Percentiles rank a stretch among this genome's conserved stretches.
Evolutionary conservation across 1,140 invertebrate species (phyloP).

Genomic region (Drosophila gunungcola): DNA sequence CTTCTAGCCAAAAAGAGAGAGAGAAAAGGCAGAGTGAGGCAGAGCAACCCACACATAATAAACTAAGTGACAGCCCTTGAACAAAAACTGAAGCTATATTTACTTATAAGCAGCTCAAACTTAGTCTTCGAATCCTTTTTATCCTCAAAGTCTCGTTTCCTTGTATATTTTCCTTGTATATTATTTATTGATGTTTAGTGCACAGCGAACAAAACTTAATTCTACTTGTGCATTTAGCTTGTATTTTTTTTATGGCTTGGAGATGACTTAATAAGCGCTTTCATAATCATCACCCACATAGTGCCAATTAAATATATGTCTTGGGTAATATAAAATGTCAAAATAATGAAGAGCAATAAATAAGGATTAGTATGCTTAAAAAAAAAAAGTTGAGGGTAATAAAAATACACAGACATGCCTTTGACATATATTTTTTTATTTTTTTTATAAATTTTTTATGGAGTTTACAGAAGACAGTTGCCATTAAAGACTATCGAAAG

Average conservation of each 20-base stretch:
- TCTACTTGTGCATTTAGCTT: too few relatives aligned
- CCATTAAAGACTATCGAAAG: too few relatives aligned
- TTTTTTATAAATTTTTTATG: too few relatives aligned
- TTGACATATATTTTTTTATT: too few relatives aligned
- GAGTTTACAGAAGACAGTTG: too few relatives aligned
- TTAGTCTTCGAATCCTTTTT: slow-evolving; percentile 37
- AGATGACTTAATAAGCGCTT: neutral
- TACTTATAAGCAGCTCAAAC: slow-evolving; percentile 44
- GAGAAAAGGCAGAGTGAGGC: neutral
- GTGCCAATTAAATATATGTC: neutral
- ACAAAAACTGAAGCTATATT: slow-evolving; percentile 40
- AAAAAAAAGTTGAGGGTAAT: neutral
- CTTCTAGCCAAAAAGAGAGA: slow-evolving; percentile 17
- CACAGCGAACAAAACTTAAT: slow-evolving; percentile 6
- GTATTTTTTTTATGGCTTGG: neutral
- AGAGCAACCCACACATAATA: slow-evolving; percentile 17
- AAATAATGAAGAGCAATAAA: neutral
- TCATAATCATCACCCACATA: neutral
- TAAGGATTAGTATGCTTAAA: neutral
- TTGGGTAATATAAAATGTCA: neutral
- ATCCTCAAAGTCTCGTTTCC: slow-evolving; percentile 35
- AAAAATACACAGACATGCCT: too few relatives aligned
- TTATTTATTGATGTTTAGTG: slow-evolving; percentile 61
- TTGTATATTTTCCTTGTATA: slow-evolving; percentile 64
- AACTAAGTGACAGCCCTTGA: slow-evolving; percentile 36